Conservation (phyloP, 2,888 invertebrate species). For the Graphium colonna region DNA sequence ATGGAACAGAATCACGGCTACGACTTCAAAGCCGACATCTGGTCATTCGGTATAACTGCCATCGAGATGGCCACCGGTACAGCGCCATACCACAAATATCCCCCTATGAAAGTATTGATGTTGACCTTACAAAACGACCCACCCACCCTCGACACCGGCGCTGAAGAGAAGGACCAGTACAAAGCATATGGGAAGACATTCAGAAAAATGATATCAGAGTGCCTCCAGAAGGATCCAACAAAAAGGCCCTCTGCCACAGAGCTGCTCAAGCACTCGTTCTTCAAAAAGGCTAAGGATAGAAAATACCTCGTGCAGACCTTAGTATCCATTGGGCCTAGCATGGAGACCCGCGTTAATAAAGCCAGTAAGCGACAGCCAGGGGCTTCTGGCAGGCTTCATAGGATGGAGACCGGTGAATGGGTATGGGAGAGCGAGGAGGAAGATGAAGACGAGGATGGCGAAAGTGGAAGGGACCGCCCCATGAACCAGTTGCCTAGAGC, state of each 20-base stretch:
- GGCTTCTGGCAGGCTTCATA: constrained; percentile 90
- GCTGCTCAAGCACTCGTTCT: constrained; percentile 95
- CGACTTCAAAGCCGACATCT: constrained; percentile 96
- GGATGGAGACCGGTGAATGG: constrained; percentile 98
- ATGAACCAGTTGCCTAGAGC: constrained; percentile 81
- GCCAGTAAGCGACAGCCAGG: constrained; percentile 92
- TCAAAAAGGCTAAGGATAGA: constrained; percentile 97
- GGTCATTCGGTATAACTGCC: constrained; percentile 96
- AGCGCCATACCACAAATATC: constrained; percentile 99
- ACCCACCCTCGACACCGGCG: constrained; percentile 96
- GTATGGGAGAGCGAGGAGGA: constrained; percentile 98
- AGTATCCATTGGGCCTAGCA: constrained; percentile 91
- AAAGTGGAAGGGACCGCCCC: constrained; percentile 78
- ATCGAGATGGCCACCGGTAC: constrained; percentile 99
- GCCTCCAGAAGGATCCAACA: constrained; percentile 96
- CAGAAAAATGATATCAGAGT: constrained; percentile 97
- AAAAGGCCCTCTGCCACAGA: constrained; percentile 97
- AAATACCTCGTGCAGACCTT: constrained; percentile 92
- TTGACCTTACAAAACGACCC: constrained; percentile 99
- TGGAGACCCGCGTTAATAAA: constrained; percentile 95
- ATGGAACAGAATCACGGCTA: constrained; percentile 99
- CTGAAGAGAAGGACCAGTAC: constrained; percentile 98
- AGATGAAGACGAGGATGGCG: constrained; percentile 80
- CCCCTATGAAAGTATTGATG: constrained; percentile 99
- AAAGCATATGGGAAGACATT: constrained; percentile 98